Base-by-base conservation (phyloP, 2,888 invertebrate genomes). In the Apodemia zela region DNA sequence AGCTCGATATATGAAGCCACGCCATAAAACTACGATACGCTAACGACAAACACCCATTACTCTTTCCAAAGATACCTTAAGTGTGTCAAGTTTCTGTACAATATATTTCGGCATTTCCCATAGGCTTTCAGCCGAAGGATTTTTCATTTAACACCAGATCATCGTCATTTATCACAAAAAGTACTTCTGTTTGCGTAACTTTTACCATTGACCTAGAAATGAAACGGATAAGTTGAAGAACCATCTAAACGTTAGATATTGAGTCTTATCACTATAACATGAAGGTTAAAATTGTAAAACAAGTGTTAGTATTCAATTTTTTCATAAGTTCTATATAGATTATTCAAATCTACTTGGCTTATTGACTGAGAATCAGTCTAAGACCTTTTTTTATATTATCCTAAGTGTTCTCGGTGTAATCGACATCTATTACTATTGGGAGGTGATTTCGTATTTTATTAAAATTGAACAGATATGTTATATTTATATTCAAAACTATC, bases 121-220 rank as follows among this genome's bases (percentile, higher is more conserved):
- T 54, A 54, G 29, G 25, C 54, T n/a, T 57, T 29, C 29, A 57
- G 25, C 54, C 29, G 54, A 57, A 21, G 54, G 54, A 25, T 57
- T 57, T 57, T 57, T 57, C 54, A 57, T 57, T 57, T 57, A 57
- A n/a, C 29, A 57, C 54, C 54, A 57, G 54, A 64, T 65, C 64
- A 65, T 63, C 59, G 64, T 64, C 68, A 69, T 71, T 69, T 66
- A 69, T 69, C 68, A 71, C 66, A 66, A 64, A 65, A 57, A 62
- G 67, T 64, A 64, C 62, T 65, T 65, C 67, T 69, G 66, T 66
- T 66, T 66, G 21, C 67, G 61, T 64, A 69, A 69, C 68, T 68
- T 68, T 65, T 63, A 62, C 69, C 65, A 67, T 65, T 71, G 71
- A 71, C 71, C 71, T 67, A 71, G 63, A 66, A 72, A 72, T 66